phyloP scores from a whole-genome alignment of 2,113 vertebrate species.

The Gulo gulo region DNA sequence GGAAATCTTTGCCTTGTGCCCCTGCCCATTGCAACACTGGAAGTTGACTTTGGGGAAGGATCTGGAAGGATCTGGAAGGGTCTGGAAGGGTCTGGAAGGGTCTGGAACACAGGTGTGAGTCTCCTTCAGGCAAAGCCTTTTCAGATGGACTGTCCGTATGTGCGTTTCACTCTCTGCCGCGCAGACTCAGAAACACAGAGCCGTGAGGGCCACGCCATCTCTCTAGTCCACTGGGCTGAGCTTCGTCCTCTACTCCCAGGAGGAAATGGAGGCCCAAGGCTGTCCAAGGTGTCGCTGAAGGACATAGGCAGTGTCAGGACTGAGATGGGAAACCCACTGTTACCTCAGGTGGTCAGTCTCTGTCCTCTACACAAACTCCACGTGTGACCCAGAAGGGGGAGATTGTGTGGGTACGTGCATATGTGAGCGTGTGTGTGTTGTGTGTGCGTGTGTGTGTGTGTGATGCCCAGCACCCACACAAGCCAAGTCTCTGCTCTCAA shows the following conservation, averaged over 20 bases:
- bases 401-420: fast-evolving
- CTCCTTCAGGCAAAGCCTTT: neutral
- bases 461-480: neutral
- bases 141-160: neutral
- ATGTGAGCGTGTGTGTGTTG: fast-evolving
- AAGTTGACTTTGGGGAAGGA: too few species aligned
- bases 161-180: neutral
- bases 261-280: neutral
- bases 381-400: fast-evolving
- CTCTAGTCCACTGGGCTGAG: neutral
- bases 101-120: neutral
- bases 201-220: fast-evolving
- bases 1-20: neutral
- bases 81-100: neutral
- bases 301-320: neutral
- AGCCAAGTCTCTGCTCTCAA: neutral
- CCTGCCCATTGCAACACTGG: neutral
- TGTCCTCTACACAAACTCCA: neutral
- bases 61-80: neutral
- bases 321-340: neutral
- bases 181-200: neutral
- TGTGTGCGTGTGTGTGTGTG: neutral
- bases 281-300: neutral
- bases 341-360: neutral
- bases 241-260: neutral